Conservation (phyloP, 2,888 invertebrate species). For the Ophion ventricosus region DNA sequence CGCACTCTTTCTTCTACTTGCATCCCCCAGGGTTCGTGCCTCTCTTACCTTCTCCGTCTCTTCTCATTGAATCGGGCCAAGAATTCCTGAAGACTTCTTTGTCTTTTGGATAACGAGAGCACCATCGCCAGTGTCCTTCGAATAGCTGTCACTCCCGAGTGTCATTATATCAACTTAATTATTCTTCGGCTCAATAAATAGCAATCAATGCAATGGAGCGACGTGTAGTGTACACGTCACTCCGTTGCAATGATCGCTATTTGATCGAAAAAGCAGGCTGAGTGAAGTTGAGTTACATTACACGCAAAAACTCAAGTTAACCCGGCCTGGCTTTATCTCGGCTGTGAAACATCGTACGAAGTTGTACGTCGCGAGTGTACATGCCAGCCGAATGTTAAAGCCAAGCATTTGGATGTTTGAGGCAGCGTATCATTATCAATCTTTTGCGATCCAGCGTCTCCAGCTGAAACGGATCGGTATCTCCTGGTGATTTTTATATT, state of each 20-base stretch:
- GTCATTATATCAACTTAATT: slow-evolving; percentile 59
- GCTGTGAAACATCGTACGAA: slow-evolving; percentile 2
- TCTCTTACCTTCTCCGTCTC: slow-evolving; percentile 61
- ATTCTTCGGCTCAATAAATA: slow-evolving; percentile 53
- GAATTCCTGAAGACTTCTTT: slow-evolving; percentile 48
- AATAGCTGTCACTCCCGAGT: slow-evolving; percentile 35
- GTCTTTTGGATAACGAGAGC: slow-evolving; percentile 22
- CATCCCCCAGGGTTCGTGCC: slow-evolving; percentile 50
- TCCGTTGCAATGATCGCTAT: too few relatives aligned
- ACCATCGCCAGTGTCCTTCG: slow-evolving; percentile 23
- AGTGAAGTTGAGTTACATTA: too few relatives aligned
- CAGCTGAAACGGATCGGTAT: too few relatives aligned
- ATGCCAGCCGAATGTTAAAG: too few relatives aligned
- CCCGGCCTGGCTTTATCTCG: neutral
- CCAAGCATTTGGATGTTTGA: neutral
- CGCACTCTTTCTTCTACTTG: slow-evolving; percentile 59
- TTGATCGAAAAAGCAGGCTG: too few relatives aligned
- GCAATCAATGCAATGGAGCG: slow-evolving; percentile 48
- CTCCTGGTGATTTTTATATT: too few relatives aligned
- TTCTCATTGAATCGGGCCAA: slow-evolving; percentile 20
- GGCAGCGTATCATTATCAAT: neutral
- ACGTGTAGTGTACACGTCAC: too few relatives aligned
- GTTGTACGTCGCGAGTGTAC: neutral
- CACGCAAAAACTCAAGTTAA: slow-evolving; percentile 4
- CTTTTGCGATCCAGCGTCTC: too few relatives aligned